Percentiles rank a stretch among this genome's conserved stretches.
These are phyloP conservation scores for Agapornis roseicollis DNA, from an alignment of 2,113 vertebrate genomes.

Conservation along the genomic window DNA sequence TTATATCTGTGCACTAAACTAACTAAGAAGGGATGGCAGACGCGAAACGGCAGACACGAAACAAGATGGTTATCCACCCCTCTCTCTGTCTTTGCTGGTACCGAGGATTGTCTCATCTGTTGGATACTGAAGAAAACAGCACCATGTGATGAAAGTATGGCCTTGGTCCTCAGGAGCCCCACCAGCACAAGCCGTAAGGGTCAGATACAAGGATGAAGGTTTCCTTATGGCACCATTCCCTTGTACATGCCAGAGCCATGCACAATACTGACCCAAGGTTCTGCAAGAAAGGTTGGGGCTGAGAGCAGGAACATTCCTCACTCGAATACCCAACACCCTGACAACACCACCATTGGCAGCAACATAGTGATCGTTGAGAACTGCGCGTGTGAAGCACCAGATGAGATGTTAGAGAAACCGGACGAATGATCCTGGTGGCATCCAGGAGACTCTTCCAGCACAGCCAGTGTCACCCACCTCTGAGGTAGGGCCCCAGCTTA, in stretches of 20 bases:
- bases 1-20: background rate
- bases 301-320: background rate
- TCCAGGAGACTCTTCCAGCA: background rate
- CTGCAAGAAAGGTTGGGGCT: background rate
- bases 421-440: background rate
- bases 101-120: background rate
- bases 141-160: background rate
- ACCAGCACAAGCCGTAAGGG: background rate
- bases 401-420: background rate
- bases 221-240: background rate
- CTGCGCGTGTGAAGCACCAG: background rate
- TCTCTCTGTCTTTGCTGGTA: background rate
- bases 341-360: background rate
- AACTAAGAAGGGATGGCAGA: background rate
- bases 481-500: background rate
- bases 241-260: accelerated
- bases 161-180: background rate
- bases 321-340: background rate
- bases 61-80: background rate
- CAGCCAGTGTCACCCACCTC: background rate
- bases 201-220: background rate
- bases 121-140: background rate
- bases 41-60: background rate
- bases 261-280: background rate
- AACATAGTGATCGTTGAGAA: background rate